Conservation (phyloP, 2,888 invertebrate genomes). For the Oconnorella tubifera region DNA sequence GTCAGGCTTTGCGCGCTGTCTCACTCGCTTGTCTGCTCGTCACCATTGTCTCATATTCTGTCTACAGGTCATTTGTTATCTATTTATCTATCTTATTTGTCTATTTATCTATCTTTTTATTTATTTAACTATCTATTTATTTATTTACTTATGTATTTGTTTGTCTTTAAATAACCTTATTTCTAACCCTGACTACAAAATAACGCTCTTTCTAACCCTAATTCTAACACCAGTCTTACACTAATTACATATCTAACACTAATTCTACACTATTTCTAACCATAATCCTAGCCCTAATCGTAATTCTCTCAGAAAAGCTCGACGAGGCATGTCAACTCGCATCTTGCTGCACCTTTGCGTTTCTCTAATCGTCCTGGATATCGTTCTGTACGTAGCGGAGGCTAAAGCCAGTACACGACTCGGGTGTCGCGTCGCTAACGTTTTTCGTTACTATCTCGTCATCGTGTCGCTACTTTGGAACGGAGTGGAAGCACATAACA, state of each 20-base stretch:
- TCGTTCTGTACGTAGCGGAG: conserved; percentile 25
- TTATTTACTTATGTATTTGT: too few relatives aligned
- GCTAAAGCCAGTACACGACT: neutral
- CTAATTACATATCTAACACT: too few relatives aligned
- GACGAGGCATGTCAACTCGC: conserved; percentile 17
- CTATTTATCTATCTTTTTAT: too few relatives aligned
- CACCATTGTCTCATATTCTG: conserved; percentile 14
- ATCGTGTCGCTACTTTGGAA: conserved; percentile 32
- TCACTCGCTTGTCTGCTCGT: conserved; percentile 19
- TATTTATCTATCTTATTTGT: neutral
- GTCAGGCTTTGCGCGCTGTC: conserved; percentile 6
- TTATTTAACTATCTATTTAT: too few relatives aligned
- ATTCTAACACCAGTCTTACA: too few relatives aligned
- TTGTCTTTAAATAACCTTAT: too few relatives aligned
- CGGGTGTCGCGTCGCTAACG: conserved; percentile 22
- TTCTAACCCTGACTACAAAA: too few relatives aligned
- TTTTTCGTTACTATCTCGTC: conserved; percentile 26
- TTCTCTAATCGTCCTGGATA: conserved; percentile 16
- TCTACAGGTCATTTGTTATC: conserved; percentile 14
- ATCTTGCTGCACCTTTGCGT: conserved; percentile 26
- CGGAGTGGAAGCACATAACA: conserved; percentile 28
- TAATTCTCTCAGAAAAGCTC: too few relatives aligned
- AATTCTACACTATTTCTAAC: too few relatives aligned
- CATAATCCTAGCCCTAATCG: too few relatives aligned
- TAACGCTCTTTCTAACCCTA: too few relatives aligned